Conservation (phyloP, 2,888 invertebrate species). For the Catocala fraxini region DNA sequence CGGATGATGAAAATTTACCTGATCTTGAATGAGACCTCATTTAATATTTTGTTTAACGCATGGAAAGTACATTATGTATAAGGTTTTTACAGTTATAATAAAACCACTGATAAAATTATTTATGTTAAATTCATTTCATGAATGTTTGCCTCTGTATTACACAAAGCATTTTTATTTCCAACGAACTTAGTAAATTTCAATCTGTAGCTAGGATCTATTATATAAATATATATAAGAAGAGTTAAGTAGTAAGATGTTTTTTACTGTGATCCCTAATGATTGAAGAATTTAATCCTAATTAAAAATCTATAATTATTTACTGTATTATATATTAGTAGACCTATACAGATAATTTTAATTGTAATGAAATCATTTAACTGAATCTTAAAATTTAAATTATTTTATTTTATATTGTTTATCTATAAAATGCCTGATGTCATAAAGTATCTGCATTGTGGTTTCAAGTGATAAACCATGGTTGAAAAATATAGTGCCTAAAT, state of each 20-base stretch:
- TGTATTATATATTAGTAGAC: not conserved
- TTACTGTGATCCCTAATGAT: constrained; percentile 17
- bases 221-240: constrained; percentile 40
- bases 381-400: no score
- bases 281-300: not conserved
- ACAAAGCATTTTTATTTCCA: constrained; percentile 24
- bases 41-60: constrained; percentile 63
- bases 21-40: constrained; percentile 89
- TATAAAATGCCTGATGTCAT: no score
- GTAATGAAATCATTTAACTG: no score
- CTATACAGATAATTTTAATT: no score
- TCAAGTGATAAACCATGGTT: no score
- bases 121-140: constrained; percentile 46
- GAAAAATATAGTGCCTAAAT: no score
- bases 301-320: no score
- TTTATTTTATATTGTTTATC: no score
- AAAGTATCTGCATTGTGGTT: no score
- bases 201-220: constrained; percentile 44
- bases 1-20: constrained; percentile 93
- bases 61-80: constrained; percentile 81
- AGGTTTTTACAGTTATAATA: constrained; percentile 86
- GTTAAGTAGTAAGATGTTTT: constrained; percentile 32
- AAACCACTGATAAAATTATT: constrained; percentile 66
- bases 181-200: constrained; percentile 33
- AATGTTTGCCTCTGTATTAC: constrained; percentile 37